Base-by-base conservation (phyloP, 2,797 vertebrate species). In the Paratrypauchen microcephalus region DNA sequence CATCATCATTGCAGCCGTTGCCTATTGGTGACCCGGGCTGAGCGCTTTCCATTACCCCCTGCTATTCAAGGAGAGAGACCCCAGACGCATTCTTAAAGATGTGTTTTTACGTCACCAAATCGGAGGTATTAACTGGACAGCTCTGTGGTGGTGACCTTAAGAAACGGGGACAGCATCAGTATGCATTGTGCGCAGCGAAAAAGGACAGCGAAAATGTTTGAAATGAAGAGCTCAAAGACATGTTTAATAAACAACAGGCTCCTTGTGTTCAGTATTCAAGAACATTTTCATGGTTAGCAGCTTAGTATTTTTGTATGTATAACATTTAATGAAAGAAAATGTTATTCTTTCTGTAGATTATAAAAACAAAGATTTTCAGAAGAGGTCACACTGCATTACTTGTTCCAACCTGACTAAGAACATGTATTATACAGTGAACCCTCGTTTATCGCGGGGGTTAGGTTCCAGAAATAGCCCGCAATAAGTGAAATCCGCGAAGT, bases 1-100 rank as follows among this genome's bases (percentile, higher is more conserved):
- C 83, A 78, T 87, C 83, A 78, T 87, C 76, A 71, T 55, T 52
- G 80, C 78, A 69, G 87, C 75, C 74, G 78, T 82, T 74, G 76
- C 79, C 83, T 83, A 86, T 87, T 86, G 78, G 77, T 88, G 88
- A 90, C 88, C 90, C 87, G 84, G 75, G 71, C 76, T 62, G 73
- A 84, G 79, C 77, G 71, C 68, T 76, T 83, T 81, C 81, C 86
- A 86, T 90, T 86, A 82, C 80, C 78, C 75, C 79, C 78, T 67
- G 36, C 79, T 71, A 78, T 82, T 84, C 66, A 57, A 79, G 75
- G 63, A 72, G 63, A 70, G 76, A 87, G 87, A 86, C 78, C 82
- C 81, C 66, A 8, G 15, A 76, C 85, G 84, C 81, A 79, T 91
- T 88, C 89, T 87, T 81, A 82, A 90, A 90, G 78, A 81, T 71